These are phyloP conservation scores for Zoanthus sansibaricus DNA, from an alignment of 92 coral and sea anemone genomes.

Conservation along the genomic window DNA sequence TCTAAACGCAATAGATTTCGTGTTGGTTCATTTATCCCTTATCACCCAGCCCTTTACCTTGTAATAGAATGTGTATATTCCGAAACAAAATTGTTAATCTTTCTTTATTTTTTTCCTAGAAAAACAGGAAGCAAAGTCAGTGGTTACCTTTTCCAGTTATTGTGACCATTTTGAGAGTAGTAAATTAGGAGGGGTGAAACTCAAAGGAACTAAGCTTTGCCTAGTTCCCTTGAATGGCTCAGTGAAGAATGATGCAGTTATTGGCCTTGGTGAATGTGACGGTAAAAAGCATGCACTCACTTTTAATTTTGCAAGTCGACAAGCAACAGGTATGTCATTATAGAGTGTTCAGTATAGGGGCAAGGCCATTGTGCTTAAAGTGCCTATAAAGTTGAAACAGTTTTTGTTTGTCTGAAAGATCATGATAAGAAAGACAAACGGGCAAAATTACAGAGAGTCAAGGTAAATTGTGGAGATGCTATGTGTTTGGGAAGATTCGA, in stretches of 20 bases:
- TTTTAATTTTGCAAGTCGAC: neutral
- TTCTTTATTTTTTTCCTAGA: neutral
- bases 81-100: too few species aligned
- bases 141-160: neutral
- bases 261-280: constrained; percentile 36
- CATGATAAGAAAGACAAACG: too few species aligned
- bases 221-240: constrained; percentile 10
- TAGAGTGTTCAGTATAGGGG: neutral
- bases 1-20: too few species aligned
- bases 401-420: too few species aligned
- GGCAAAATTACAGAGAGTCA: too few species aligned
- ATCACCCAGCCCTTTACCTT: too few species aligned
- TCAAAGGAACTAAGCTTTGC: neutral
- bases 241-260: constrained; percentile 21
- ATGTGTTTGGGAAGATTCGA: too few species aligned
- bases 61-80: too few species aligned
- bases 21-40: too few species aligned
- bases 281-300: constrained; percentile 1
- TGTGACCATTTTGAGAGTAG: constrained; percentile 26
- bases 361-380: neutral
- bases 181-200: constrained; percentile 1
- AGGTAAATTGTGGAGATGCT: too few species aligned
- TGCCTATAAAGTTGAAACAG: neutral
- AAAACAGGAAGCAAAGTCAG: neutral
- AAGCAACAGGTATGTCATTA: neutral